phyloP scores from a whole-genome alignment of 2,113 vertebrate genomes.

The Oreochromis tanganicae region DNA sequence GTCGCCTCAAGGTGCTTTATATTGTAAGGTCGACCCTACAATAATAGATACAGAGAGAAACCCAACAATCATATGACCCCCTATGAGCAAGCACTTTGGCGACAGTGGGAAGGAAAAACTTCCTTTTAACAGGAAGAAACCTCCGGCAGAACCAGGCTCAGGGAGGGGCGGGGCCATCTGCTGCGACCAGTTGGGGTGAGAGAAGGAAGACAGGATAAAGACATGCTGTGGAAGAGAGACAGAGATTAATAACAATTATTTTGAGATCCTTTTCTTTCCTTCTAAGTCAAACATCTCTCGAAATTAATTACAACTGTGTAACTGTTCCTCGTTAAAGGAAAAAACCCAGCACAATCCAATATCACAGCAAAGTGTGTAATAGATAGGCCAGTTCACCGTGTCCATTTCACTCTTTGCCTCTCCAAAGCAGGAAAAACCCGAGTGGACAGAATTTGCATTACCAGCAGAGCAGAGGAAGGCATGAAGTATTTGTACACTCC shows the following conservation, averaged over 20 bases:
- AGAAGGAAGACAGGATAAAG: not conserved
- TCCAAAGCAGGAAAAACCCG: too few relatives aligned
- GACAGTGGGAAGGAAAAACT: not conserved
- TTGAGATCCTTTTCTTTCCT: too few relatives aligned
- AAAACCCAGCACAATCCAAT: too few relatives aligned
- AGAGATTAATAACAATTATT: not conserved
- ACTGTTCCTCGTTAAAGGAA: too few relatives aligned
- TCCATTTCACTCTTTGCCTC: too few relatives aligned
- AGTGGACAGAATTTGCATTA: too few relatives aligned
- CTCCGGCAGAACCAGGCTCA: not conserved
- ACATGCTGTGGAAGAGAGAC: not conserved
- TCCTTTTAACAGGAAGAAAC: not conserved
- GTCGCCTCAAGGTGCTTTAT: not conserved
- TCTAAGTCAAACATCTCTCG: too few relatives aligned
- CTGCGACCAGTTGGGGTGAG: accelerated
- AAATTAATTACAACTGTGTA: too few relatives aligned
- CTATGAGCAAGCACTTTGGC: not conserved
- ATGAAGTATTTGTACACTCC: too few relatives aligned
- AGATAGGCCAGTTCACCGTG: too few relatives aligned
- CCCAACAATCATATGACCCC: not conserved
- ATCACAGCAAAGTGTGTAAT: too few relatives aligned
- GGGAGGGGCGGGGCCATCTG: not conserved
- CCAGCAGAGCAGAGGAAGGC: too few relatives aligned
- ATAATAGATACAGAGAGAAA: not conserved
- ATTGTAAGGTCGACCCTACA: not conserved